Conservation (phyloP, 2,113 vertebrate species). For the Laticauda laticaudata region DNA sequence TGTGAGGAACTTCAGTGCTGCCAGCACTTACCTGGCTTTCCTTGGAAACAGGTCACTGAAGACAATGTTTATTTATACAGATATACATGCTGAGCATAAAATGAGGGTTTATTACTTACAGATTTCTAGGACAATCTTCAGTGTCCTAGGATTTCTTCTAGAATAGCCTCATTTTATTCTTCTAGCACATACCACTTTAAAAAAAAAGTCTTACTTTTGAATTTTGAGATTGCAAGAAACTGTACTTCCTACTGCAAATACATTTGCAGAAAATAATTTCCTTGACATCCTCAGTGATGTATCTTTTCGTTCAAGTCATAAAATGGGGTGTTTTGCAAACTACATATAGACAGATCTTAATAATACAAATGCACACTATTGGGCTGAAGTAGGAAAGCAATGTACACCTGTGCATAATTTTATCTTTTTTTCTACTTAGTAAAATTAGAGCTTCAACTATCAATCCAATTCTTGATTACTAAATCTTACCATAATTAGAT, state of each 20-base stretch:
- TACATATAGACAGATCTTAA: neutral
- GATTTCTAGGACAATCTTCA: neutral
- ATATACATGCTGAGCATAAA: neutral
- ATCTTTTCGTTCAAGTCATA: neutral
- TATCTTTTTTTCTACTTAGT: neutral
- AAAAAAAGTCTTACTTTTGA: neutral
- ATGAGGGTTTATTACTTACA: neutral
- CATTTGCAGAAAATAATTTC: neutral
- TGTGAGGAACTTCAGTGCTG: neutral
- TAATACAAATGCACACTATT: neutral
- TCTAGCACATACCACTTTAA: neutral
- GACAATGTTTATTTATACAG: neutral
- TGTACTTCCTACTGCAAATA: neutral
- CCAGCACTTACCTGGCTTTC: neutral
- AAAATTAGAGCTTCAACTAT: neutral
- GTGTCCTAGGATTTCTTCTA: neutral
- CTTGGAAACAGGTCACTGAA: neutral
- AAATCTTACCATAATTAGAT: slow-evolving; percentile 1
- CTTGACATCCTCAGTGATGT: neutral
- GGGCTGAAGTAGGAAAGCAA: neutral
- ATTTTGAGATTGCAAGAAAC: no score
- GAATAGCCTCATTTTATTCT: neutral
- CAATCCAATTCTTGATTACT: neutral
- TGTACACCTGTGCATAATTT: neutral
- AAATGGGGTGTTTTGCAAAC: neutral